Percentiles rank a stretch among this genome's conserved stretches.
phyloP scores from a whole-genome alignment of 2,888 invertebrate genomes.

The Osmoderma eremita region DNA sequence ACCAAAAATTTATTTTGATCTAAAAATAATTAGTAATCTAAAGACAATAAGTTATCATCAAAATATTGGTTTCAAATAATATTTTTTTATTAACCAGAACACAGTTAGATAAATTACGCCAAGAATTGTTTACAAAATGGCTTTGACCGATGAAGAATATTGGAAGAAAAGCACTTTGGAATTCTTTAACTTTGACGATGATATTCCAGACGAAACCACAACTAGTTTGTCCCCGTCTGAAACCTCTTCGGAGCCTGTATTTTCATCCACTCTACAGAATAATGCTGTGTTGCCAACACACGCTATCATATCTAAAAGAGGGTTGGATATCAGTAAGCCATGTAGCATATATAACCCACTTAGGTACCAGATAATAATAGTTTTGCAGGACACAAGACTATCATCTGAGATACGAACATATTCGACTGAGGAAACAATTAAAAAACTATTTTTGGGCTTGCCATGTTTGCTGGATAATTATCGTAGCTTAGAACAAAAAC shows the following conservation, averaged over 20 bases:
- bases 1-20: constrained; percentile 4
- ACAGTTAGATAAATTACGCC: too few species aligned
- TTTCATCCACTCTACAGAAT: constrained; percentile 52
- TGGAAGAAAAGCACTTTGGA: constrained; percentile 81
- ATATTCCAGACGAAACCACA: constrained; percentile 59
- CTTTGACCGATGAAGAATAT: constrained; percentile 70
- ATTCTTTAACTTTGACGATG: constrained; percentile 83
- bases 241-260: constrained; percentile 47
- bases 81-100: too few species aligned
- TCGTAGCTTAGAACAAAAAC: constrained; percentile 72
- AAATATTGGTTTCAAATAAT: too few species aligned
- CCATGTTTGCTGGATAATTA: constrained; percentile 65
- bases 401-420: constrained; percentile 51
- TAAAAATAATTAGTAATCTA: too few species aligned
- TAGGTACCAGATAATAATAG: constrained; percentile 54
- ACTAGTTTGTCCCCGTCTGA: constrained; percentile 12
- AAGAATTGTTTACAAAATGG: constrained; percentile 6
- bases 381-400: constrained; percentile 63
- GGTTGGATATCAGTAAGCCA: constrained; percentile 54
- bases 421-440: constrained; percentile 64
- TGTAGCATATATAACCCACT: neutral
- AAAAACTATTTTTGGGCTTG: constrained; percentile 66
- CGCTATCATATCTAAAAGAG: constrained; percentile 57
- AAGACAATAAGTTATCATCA: too few species aligned
- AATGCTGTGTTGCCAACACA: constrained; percentile 55